Base-by-base conservation (phyloP, 2,797 vertebrate genomes). In the Kryptopterus vitreolus region DNA sequence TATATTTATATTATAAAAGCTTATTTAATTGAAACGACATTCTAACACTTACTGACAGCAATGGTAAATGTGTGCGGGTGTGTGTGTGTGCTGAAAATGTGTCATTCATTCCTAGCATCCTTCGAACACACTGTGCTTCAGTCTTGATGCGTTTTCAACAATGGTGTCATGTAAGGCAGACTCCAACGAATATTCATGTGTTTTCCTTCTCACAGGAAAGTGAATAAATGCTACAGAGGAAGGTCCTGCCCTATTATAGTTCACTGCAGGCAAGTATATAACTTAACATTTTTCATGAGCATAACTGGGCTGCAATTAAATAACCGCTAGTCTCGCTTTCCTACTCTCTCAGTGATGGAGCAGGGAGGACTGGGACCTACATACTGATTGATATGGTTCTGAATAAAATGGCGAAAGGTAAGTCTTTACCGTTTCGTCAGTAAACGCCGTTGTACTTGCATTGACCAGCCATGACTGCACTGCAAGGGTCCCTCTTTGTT, bases 341-440 rank as follows among this genome's bases (percentile, higher is more conserved):
- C 76, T 88, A 85, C 89, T 93, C 87, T 88, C 89, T 55, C 95
- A 99, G 97, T 16, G 96, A 99, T 13, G 97, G 98, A 20, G 94
- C 96, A 0, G 98, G 98, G 84, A 93, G 98, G 87, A 95, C 91
- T 76, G 98, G 98, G 84, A 98, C 97, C 85, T 99, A 99, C 91
- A 89, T 98, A 91, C 94, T 99, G 91, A 94, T 99, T 89, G 98
- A 99, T 94, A 98, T 99, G 98, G 98, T 99, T 91, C 96, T 99
- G 93, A 99, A 98, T 93, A 98, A 96, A 94, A 99, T 99, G 96
- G 94, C 96, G 89, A 99, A 99, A 98, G 98, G 98, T 99, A 91
- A 91, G 95, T 58, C 18, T 13, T 13, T 7, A 53, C 53, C 22
- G 38, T 38, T 38, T n/a, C 31, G 10, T 35, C 3, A 35, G 20